Base-by-base conservation (phyloP, 1,140 invertebrate genomes). In the Paralvinella palmiformis region DNA sequence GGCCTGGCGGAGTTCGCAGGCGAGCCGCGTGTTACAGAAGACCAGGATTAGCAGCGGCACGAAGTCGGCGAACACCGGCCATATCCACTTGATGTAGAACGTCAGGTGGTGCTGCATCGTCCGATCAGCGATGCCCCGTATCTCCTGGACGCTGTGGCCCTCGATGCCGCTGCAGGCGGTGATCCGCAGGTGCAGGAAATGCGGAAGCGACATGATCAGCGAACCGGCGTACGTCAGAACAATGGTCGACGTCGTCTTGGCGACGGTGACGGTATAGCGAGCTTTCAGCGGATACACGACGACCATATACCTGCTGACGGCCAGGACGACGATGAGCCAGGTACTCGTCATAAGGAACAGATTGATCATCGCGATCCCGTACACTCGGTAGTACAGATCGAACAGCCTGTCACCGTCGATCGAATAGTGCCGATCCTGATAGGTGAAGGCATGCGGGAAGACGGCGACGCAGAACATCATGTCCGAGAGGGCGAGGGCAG, bases 401-500 rank as follows among this genome's bases (percentile, higher is more conserved):
- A n/a, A n/a, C n/a, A n/a, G n/a, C n/a, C n/a, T n/a, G n/a, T n/a
- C n/a, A n/a, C n/a, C n/a, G n/a, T n/a, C n/a, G n/a, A n/a, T n/a
- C n/a, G n/a, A n/a, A n/a, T n/a, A n/a, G n/a, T n/a, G n/a, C n/a
- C n/a, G n/a, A n/a, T n/a, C n/a, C n/a, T n/a, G n/a, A n/a, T n/a
- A n/a, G n/a, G n/a, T n/a, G n/a, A n/a, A n/a, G n/a, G n/a, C n/a
- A n/a, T n/a, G n/a, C n/a, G n/a, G n/a, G n/a, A n/a, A n/a, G n/a
- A n/a, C n/a, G n/a, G 77, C 32, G 17, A 78, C 59, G 67, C 77
- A 79, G 59, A 79, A 76, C 68, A 78, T 72, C 6, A 76, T 70
- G 63, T 79, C 77, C 32, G 76, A 77, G 1, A 76, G 69, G 10
- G 76, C 77, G 41, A 79, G 67, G 4, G 74, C 76, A 31, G 77